A percentile compares a stretch with the other conserved stretches of the same genome.
Evolutionary conservation across 2,888 invertebrate species (phyloP).

Genomic region (Sarcophaga subvicina): DNA sequence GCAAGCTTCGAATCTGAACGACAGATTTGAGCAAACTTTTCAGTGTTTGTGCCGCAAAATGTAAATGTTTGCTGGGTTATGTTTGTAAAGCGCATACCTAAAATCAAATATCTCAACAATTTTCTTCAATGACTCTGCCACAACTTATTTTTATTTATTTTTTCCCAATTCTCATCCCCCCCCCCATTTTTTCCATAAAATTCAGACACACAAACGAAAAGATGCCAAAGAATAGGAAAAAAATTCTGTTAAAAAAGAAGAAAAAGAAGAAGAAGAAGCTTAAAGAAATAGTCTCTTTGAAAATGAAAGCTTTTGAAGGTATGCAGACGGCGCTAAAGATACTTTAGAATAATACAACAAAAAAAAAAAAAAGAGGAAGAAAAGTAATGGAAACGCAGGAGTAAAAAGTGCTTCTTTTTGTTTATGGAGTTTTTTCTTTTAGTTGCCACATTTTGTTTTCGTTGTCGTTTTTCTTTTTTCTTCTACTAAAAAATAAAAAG

Average conservation of each 20-base stretch:
- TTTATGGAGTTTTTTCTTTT: constrained; percentile 14
- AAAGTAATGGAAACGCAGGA: constrained; percentile 18
- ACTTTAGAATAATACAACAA: constrained; percentile 47
- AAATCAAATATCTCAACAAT: constrained; percentile 34
- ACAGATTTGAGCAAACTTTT: background rate
- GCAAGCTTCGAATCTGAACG: background rate
- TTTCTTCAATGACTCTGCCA: constrained; percentile 51
- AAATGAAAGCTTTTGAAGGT: constrained; percentile 64
- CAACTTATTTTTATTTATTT: constrained; percentile 34
- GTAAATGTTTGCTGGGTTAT: constrained; percentile 41
- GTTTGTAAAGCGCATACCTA: background rate
- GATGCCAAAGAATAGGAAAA: background rate
- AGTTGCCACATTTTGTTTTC: constrained; percentile 5
- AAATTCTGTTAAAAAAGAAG: constrained; percentile 24
- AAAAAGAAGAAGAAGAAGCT: background rate
- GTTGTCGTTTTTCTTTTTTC: constrained; percentile 1
- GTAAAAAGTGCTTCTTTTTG: constrained; percentile 31
- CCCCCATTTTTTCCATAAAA: background rate
- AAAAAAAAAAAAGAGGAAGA: constrained; percentile 10
- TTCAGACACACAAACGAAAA: constrained; percentile 2
- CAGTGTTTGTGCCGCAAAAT: background rate
- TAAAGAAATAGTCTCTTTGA: constrained; percentile 48
- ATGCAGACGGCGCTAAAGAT: constrained; percentile 69
- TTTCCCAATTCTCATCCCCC: no score
- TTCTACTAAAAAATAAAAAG: constrained; percentile 32